Percentiles rank a stretch among this genome's conserved stretches.
These are phyloP conservation scores for Salvelinus sp. DNA, from an alignment of 2,113 vertebrate genomes.

Conservation along the genomic window DNA sequence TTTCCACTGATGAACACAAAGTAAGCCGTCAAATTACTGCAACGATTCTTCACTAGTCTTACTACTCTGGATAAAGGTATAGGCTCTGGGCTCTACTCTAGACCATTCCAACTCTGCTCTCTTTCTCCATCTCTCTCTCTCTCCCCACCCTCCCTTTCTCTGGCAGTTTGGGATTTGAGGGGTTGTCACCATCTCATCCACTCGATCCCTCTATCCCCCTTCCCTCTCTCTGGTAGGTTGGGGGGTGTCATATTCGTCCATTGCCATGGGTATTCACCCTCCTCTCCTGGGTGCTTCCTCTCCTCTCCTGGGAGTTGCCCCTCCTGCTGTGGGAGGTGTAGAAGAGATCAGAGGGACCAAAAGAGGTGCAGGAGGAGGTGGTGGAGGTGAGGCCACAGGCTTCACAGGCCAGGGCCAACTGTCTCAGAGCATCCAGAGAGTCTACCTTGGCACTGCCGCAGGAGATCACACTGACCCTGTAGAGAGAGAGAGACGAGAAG, in stretches of 20 bases:
- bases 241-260: too few relatives aligned
- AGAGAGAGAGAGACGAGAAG: constrained; percentile 39
- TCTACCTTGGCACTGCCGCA: constrained; percentile 92
- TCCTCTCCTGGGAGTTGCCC: constrained; percentile 72
- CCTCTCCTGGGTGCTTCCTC: constrained; percentile 43
- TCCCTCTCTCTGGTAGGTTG: too few relatives aligned
- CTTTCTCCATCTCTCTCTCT: too few relatives aligned
- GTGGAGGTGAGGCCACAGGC: constrained; percentile 80
- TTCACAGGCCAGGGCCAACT: constrained; percentile 91
- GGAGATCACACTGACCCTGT: constrained; percentile 92
- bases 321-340: constrained; percentile 66
- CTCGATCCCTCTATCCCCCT: too few relatives aligned
- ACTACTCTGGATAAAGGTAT: constrained; percentile 39
- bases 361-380: constrained; percentile 60
- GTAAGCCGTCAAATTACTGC: constrained; percentile 32
- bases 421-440: constrained; percentile 90
- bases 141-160: too few relatives aligned
- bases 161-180: too few relatives aligned
- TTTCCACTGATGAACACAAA: neutral
- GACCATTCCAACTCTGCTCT: too few relatives aligned
- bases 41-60: constrained; percentile 14
- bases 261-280: neutral
- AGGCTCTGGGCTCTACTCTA: constrained; percentile 2
- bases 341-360: constrained; percentile 55
- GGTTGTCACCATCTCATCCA: too few relatives aligned